Evolutionary conservation across 1,140 invertebrate genomes (phyloP), one percentile per base, ranked within the genome.

Genomic region (Theocolax elegans): DNA sequence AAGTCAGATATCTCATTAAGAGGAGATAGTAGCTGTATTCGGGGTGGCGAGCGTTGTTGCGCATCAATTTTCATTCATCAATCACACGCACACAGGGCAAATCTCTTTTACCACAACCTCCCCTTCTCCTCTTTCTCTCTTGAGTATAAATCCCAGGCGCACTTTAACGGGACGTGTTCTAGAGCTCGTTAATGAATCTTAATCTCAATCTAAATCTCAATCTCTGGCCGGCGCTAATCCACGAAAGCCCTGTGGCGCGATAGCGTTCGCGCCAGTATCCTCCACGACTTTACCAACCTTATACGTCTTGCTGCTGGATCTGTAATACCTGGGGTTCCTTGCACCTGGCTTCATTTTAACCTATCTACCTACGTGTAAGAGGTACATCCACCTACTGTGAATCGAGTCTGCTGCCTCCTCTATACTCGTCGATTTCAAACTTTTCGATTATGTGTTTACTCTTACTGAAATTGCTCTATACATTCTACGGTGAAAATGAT

Each of bases 141-240:
- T 3, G 17, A 27, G 42, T 19, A 31, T 63, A 38, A 63, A 49
- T 49, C 27, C 19, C 27, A 15, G 6, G 10, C 46, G n/a, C 29
- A 48, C 46, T 63, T 49, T 48, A 49, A 49, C n/a, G 29, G 27
- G 46, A 63, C 27, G 29, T 49, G 46, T 54, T 54, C 29, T n/a
- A 27, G 23, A 65, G 40, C 51, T 46, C 51, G 64, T 56, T 56
- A 66, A 66, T 66, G 64, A 66, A 66, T 66, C 64, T 66, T 66
- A 66, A 66, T 66, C 64, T 56, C 35, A 35, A 66, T 66, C 63
- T 53, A 54, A 65, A 65, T 65, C 64, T 66, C 23, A 42, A 66
- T 56, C 38, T 58, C 38, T 56, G 31, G 49, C 19, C 8, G 29
- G 13, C 38, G 15, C 12, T 56, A 56, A 19, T 66, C 64, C 23